Conservation (phyloP, 2,797 vertebrate species). For the Ctenochaetus hawaiiensis region DNA sequence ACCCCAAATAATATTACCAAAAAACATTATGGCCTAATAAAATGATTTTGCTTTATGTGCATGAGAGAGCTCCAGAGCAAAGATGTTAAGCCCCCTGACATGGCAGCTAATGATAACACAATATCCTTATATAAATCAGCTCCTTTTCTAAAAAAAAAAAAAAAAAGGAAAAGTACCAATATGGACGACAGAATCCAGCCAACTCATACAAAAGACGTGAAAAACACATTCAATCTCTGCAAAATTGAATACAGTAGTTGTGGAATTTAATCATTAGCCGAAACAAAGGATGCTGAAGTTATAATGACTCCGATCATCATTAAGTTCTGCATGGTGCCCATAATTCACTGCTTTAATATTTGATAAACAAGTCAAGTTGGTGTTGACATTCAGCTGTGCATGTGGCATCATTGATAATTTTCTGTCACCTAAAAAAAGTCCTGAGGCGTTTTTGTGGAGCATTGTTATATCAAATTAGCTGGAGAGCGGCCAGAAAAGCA, state of each 20-base stretch:
- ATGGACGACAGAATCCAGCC: constrained; percentile 66
- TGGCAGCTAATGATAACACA: constrained; percentile 80
- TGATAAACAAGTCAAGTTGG: constrained; percentile 87
- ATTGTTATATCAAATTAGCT: constrained; percentile 92
- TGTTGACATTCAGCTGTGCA: constrained; percentile 87
- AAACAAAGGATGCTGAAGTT: constrained; percentile 85
- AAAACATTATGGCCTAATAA: constrained; percentile 62
- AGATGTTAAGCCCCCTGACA: constrained; percentile 74
- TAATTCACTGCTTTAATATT: constrained; percentile 87
- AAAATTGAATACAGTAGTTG: constrained; percentile 84
- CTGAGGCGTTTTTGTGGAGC: constrained; percentile 82
- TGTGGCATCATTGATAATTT: constrained; percentile 90
- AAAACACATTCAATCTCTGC: constrained; percentile 78
- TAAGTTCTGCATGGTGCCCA: constrained; percentile 81
- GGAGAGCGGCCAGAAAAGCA: constrained; percentile 87
- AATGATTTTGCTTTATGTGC: constrained; percentile 70
- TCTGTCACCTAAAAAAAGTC: constrained; percentile 85
- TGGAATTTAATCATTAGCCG: constrained; percentile 85
- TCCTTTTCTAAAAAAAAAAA: constrained; percentile 47
- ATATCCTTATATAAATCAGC: constrained; percentile 72
- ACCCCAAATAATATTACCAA: constrained; percentile 52
- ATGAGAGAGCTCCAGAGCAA: constrained; percentile 56
- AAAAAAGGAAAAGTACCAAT: constrained; percentile 59
- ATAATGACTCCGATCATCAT: constrained; percentile 86
- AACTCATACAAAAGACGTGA: constrained; percentile 74